Conservation (phyloP, 2,888 invertebrate species). For the Drosophila prolongata region DNA sequence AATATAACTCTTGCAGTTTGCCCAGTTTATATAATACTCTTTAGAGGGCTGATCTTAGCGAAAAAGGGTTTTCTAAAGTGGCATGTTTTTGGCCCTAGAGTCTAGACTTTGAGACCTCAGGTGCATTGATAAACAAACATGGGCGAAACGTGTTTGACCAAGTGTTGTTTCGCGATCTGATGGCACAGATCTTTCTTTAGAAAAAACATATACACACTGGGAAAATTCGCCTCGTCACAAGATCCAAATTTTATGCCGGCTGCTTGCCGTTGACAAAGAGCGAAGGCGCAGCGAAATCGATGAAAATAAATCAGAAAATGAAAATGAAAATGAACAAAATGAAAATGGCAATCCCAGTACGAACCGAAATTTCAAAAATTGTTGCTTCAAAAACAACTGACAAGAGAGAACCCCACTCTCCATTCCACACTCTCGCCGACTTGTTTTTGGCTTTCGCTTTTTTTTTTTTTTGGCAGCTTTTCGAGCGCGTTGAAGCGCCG, state of each 20-base stretch:
- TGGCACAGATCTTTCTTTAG: conserved; percentile 35
- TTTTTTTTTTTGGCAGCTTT: conserved; percentile 56
- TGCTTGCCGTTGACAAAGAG: conserved; percentile 28
- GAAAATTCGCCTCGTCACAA: conserved; percentile 31
- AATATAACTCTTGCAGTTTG: conserved; percentile 27
- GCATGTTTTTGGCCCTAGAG: conserved; percentile 16
- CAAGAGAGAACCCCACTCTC: conserved; percentile 15
- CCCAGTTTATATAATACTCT: conserved; percentile 23
- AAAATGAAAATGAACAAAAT: conserved; percentile 47
- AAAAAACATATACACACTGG: conserved; percentile 8
- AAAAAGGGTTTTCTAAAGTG: background rate
- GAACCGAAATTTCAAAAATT: conserved; percentile 38
- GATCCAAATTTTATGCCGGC: conserved; percentile 35
- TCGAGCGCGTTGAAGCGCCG: conserved; percentile 41
- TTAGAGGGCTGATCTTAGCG: background rate
- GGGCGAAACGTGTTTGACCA: conserved; percentile 35
- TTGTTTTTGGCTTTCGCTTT: conserved; percentile 43
- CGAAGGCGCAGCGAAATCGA: conserved; percentile 32
- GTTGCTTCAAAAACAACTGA: conserved; percentile 5
- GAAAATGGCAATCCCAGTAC: conserved; percentile 40
- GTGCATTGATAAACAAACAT: conserved; percentile 45
- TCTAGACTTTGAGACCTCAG: conserved; percentile 20
- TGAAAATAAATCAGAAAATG: conserved; percentile 48
- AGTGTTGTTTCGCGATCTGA: conserved; percentile 6
- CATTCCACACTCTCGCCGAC: conserved; percentile 1